These are phyloP conservation scores for Planiliza haematocheilus DNA, from an alignment of 2,113 vertebrate species.

Conservation along the genomic window DNA sequence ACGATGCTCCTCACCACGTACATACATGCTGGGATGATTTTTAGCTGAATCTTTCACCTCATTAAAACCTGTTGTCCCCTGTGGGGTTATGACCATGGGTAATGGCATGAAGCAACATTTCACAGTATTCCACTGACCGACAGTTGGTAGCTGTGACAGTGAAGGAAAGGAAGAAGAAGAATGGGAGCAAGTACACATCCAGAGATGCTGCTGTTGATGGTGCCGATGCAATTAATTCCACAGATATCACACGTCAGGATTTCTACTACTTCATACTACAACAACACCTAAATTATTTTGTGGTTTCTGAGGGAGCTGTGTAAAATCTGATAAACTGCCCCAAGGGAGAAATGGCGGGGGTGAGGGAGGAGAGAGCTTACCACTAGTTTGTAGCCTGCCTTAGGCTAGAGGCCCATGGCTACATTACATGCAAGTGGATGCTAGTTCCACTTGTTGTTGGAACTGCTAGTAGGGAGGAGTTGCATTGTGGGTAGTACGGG, in stretches of 20 bases:
- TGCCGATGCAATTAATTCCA: background rate
- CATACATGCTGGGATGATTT: conserved; percentile 10
- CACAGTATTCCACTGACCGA: background rate
- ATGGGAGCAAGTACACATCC: background rate
- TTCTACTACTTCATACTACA: too few species aligned
- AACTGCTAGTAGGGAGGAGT: background rate
- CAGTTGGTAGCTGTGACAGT: too few species aligned
- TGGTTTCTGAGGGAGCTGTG: too few species aligned
- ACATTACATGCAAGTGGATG: too few species aligned
- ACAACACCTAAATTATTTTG: too few species aligned
- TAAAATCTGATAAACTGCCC: too few species aligned
- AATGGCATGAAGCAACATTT: background rate
- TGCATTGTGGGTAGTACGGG: background rate
- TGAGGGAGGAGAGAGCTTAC: too few species aligned
- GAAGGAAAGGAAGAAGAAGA: background rate
- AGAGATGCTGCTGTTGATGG: background rate
- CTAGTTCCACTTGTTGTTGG: background rate
- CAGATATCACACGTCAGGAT: too few species aligned
- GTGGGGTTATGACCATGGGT: background rate
- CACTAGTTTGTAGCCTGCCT: background rate
- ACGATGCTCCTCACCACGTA: background rate
- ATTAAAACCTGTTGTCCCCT: conserved; percentile 4
- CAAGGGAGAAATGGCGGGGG: too few species aligned
- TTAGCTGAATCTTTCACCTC: background rate
- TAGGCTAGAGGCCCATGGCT: background rate